Base-by-base conservation (phyloP, 2,888 invertebrate genomes). In the Eumerus sabulonum region DNA sequence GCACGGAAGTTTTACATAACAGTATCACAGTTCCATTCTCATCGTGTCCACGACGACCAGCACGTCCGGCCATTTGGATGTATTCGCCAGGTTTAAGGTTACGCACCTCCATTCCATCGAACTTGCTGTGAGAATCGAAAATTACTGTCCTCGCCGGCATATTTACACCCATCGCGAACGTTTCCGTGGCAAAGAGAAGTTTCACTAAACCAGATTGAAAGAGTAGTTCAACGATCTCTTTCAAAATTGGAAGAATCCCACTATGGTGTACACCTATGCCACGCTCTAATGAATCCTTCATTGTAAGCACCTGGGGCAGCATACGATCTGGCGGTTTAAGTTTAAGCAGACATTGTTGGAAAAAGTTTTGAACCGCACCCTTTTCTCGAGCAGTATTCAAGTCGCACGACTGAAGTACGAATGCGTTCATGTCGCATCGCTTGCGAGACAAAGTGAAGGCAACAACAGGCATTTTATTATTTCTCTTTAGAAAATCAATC, bases 151-250 rank as follows among this genome's bases (percentile, higher is more conserved):
- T 92, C 0, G 99, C 98, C 0, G 99, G 99, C 99, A 99, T 99
- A 89, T 99, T 99, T 1, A 99, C 98, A 0, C 99, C 99, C 98
- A 99, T 99, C 0, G 99, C 98, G 89, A 99, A 99, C 0, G 99
- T 99, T 90, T 99, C 99, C 0, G 99, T 99, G 0, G 99, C 99
- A 90, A 99, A 99, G 4, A 99, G 90, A 53, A 99, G 91, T 84
- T 89, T 98, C 40, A 99, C 97, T 79, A 95, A 92, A 5, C 98
- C 98, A 82, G 93, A 92, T 86, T 98, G 96, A 87, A 99, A 99
- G 12, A 99, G 90, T 92, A 99, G 94, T 90, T 99, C 99, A 0
- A 99, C 98, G 59, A 99, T 97, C 91, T 99, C 99, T 87, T 99
- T 99, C n/a, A 99, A 91, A 84, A 99, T 95, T 0, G 99, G 99